phyloP scores from a whole-genome alignment of 2,113 vertebrate species.

The Chauna torquata region DNA sequence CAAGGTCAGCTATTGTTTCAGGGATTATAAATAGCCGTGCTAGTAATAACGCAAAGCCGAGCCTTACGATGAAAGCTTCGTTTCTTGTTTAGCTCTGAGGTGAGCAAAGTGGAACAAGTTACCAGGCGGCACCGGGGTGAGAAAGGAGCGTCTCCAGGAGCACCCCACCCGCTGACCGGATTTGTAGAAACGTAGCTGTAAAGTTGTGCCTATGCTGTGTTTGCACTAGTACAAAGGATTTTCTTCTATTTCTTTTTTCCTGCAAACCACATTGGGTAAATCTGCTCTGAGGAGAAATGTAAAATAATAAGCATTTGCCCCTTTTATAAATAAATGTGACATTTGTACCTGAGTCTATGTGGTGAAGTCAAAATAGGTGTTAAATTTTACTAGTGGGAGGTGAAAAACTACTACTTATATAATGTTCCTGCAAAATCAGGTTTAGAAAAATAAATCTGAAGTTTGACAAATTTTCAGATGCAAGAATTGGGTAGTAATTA shows the following conservation, averaged over 20 bases:
- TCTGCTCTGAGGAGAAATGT: not conserved
- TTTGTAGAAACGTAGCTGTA: not conserved
- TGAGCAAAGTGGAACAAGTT: not conserved
- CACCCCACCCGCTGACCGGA: not conserved
- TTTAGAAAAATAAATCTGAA: not conserved
- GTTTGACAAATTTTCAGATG: not conserved
- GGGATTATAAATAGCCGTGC: conserved; percentile 66
- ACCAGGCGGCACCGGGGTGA: not conserved
- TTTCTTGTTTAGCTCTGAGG: not conserved
- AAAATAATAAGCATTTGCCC: not conserved
- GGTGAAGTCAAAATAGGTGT: not conserved
- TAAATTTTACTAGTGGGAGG: not conserved
- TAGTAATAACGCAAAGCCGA: conserved; percentile 29
- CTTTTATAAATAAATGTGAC: not conserved
- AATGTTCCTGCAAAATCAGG: not conserved
- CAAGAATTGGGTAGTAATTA: not conserved
- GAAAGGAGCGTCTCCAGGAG: not conserved
- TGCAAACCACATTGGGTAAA: not conserved
- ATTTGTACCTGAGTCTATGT: not conserved
- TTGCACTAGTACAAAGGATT: not conserved
- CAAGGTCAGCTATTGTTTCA: conserved; percentile 75
- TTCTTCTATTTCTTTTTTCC: not conserved
- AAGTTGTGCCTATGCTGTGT: not conserved
- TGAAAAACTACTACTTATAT: not conserved
- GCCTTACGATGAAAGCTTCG: conserved; percentile 25